phyloP scores from a whole-genome alignment of 2,888 invertebrate species.

The Chouioia cunea region DNA sequence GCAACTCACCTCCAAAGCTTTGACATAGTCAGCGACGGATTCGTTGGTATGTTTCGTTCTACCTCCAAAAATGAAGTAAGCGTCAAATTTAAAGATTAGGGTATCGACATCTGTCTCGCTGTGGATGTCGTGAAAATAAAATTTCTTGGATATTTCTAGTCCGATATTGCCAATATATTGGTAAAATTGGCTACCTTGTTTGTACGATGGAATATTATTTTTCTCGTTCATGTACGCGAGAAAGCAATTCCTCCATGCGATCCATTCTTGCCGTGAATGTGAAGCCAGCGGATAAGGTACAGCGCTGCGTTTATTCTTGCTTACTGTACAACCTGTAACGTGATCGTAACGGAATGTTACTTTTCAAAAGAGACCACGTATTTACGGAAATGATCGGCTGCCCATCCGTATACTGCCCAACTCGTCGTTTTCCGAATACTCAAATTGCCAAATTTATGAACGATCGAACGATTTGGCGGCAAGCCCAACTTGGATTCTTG shows the following conservation, averaged over 20 bases:
- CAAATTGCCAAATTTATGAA: no score
- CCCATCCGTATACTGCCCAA: no score
- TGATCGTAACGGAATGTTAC: not conserved
- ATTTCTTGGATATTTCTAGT: conserved; percentile 23
- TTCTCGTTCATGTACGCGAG: conserved; percentile 23
- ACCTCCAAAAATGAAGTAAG: conserved; percentile 30
- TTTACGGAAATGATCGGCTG: no score
- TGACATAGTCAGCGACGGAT: conserved; percentile 25
- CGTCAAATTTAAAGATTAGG: conserved; percentile 36
- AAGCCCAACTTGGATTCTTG: no score
- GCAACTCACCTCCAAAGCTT: conserved; percentile 28
- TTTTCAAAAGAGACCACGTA: no score
- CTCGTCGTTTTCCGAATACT: no score
- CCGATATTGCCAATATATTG: conserved; percentile 28
- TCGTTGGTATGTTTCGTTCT: conserved; percentile 18
- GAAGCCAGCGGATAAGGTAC: conserved; percentile 19
- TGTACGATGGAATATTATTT: conserved; percentile 24
- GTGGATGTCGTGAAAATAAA: conserved; percentile 11
- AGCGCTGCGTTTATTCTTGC: conserved; percentile 12
- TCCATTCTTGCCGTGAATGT: conserved; percentile 31
- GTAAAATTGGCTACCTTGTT: conserved; percentile 16
- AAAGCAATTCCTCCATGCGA: conserved; percentile 29
- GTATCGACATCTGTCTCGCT: conserved; percentile 9
- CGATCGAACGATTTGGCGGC: no score
- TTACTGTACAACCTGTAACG: conserved; percentile 20